Percentiles rank a stretch among this genome's conserved stretches.
Evolutionary conservation across 2,113 vertebrate genomes (phyloP).

Genomic region (Hylia prasina): DNA sequence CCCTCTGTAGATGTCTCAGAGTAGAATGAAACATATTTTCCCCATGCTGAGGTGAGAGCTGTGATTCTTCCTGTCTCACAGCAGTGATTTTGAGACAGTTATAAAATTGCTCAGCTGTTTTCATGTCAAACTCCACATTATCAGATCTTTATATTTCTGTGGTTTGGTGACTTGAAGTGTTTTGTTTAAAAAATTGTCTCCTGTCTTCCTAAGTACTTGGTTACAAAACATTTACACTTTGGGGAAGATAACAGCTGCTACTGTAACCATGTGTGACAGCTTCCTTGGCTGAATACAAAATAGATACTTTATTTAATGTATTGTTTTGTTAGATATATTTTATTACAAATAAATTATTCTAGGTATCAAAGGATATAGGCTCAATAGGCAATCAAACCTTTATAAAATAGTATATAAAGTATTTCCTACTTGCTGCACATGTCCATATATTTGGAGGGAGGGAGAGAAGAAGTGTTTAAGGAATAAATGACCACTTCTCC

Average conservation of each 20-base stretch:
- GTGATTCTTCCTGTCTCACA: neutral
- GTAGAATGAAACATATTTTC: neutral
- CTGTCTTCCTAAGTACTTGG: neutral
- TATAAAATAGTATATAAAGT: neutral
- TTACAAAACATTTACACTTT: conserved; percentile 18
- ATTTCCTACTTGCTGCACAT: neutral
- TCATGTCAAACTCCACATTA: neutral
- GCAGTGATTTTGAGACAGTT: neutral
- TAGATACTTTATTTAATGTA: neutral
- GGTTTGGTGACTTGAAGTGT: neutral
- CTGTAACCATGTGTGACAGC: neutral
- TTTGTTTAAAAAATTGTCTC: neutral
- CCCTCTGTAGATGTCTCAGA: neutral
- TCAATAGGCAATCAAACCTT: neutral
- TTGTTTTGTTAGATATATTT: neutral
- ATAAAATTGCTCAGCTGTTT: neutral
- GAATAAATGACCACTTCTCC: neutral
- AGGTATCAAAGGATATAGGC: neutral
- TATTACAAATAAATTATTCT: neutral
- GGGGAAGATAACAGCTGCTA: neutral
- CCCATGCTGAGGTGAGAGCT: neutral
- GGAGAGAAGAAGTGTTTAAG: neutral
- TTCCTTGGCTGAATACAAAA: neutral
- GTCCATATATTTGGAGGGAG: neutral
- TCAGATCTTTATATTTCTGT: neutral